phyloP scores from a whole-genome alignment of 2,113 vertebrate genomes.

The Lontra canadensis region DNA sequence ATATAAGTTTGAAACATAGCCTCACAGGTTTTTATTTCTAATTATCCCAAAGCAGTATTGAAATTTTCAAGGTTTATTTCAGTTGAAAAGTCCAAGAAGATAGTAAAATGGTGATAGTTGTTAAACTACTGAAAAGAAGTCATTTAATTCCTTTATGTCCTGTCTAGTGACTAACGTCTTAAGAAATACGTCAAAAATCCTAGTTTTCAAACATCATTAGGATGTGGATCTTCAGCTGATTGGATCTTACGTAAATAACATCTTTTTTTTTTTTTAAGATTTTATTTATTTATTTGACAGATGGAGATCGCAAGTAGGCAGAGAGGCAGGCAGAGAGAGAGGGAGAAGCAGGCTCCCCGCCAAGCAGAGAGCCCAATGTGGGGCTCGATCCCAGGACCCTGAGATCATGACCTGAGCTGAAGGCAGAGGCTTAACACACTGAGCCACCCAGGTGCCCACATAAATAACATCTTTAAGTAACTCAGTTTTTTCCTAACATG shows the following conservation, averaged over 20 bases:
- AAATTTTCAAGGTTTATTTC: not conserved
- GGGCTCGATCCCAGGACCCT: too few relatives aligned
- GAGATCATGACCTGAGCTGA: too few relatives aligned
- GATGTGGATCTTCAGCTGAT: not conserved
- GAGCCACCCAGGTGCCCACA: not conserved
- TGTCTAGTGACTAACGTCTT: not conserved
- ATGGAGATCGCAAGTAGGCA: too few relatives aligned
- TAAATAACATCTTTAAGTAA: not conserved
- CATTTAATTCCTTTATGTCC: not conserved
- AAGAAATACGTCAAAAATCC: not conserved
- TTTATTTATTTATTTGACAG: too few relatives aligned
- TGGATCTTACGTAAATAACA: not conserved
- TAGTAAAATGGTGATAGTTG: not conserved
- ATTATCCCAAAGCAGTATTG: not conserved
- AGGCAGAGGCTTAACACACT: too few relatives aligned
- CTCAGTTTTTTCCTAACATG: not conserved
- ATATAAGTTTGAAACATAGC: conserved; percentile 50
- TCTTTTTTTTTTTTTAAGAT: not conserved
- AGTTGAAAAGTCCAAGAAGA: not conserved
- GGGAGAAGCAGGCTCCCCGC: too few relatives aligned
- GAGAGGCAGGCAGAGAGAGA: too few relatives aligned
- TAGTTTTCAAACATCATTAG: not conserved
- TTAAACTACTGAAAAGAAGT: not conserved
- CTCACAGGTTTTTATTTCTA: conserved; percentile 28
- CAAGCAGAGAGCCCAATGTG: rapidly evolving